Base-by-base conservation (phyloP, 2,888 invertebrate genomes). In the Nomada fabriciana region DNA sequence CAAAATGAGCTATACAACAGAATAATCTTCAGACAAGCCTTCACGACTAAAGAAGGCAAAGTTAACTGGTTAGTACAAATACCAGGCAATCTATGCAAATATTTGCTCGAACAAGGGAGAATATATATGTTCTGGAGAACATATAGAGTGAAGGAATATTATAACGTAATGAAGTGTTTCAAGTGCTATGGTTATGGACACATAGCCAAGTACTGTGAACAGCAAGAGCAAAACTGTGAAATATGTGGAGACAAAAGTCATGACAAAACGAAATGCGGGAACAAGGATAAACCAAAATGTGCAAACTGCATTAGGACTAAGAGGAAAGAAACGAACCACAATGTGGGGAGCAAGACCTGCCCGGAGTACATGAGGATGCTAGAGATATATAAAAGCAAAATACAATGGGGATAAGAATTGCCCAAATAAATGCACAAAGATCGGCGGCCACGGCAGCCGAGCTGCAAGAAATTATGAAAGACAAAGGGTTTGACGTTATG, bases 31-130 rank as follows among this genome's bases (percentile, higher is more conserved):
- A 57, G 55, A 36, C 42, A 69, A 18, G 18, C n/a, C 15, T 69
- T 55, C n/a, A 57, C 55, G 11, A 20, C 20, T 2, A 69, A 69
- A 42, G 43, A 69, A 20, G 20, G 20, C 18, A 42, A 0, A 23
- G 20, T n/a, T 5, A 69, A 69, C 10, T 69, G 59, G 69, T 23
- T 69, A 13, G 59, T 69, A 7, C 59, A 69, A 25, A 10, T 69
- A 0, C 69, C 69, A n/a, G 59, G 69, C 0, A 52, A 15, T 0
- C 0, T 9, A 13, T 52, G 0, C 0, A 52, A 52, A 13, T 52
- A 9, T 25, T 1, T 52, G 0, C 13, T 9, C 0, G 13, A 52
- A 0, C 50, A 52, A 9, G 50, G 50, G 3, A 52, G 50, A 18
- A 9, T 52, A 13, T 52, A 18, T 13, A 52, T 52, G 50, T 18